Conservation (phyloP, 2,888 invertebrate species). For the Habroteleia sp. region DNA sequence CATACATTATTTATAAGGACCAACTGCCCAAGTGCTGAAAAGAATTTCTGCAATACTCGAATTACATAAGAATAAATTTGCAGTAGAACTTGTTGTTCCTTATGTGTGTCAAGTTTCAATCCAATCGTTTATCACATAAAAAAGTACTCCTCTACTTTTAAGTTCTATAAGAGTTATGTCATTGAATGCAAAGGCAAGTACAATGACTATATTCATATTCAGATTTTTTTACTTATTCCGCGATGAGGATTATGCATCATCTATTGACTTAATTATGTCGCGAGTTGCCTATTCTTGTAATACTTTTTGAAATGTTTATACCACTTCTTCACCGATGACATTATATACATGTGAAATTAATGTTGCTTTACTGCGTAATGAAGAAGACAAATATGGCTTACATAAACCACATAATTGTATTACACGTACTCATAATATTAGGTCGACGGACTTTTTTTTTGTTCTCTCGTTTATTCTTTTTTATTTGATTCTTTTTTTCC, state of each 20-base stretch:
- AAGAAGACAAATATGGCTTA: constrained; percentile 27
- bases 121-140: constrained; percentile 42
- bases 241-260: constrained; percentile 18
- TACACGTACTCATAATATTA: background rate
- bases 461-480: constrained; percentile 1
- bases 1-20: constrained; percentile 63
- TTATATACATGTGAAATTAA: constrained; percentile 9
- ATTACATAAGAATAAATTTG: constrained; percentile 62
- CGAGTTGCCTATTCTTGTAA: constrained; percentile 14
- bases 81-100: constrained; percentile 48
- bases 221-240: constrained; percentile 15
- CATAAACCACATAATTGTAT: constrained; percentile 26
- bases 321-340: constrained; percentile 6
- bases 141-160: constrained; percentile 39
- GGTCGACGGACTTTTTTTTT: constrained; percentile 3
- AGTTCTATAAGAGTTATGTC: constrained; percentile 44
- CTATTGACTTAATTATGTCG: constrained; percentile 29
- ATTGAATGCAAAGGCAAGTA: constrained; percentile 39
- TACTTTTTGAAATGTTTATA: constrained; percentile 17
- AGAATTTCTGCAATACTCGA: constrained; percentile 56
- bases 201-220: constrained; percentile 33
- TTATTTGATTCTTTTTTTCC: too few species aligned
- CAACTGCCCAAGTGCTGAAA: constrained; percentile 54
- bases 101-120: constrained; percentile 56
- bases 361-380: constrained; percentile 2